These are phyloP conservation scores for Serranus cabrilla DNA, from an alignment of 2,797 vertebrate species.

Conservation along the genomic window DNA sequence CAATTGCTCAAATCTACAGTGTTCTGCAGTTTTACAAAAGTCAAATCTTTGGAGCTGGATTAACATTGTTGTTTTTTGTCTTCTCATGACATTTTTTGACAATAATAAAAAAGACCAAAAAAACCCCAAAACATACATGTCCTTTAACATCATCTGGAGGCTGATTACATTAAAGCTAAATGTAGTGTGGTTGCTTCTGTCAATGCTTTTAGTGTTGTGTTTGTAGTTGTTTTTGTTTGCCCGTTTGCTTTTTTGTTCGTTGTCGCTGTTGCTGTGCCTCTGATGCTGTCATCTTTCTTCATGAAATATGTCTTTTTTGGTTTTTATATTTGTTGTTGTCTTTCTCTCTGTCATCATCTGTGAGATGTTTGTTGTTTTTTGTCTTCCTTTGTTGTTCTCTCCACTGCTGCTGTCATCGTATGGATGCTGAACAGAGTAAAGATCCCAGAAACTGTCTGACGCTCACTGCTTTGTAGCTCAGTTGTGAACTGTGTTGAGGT, in stretches of 20 bases:
- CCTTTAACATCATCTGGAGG: neutral
- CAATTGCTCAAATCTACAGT: neutral
- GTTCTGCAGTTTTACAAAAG: neutral
- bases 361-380: neutral
- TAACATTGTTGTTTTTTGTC: neutral
- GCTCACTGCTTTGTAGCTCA: neutral
- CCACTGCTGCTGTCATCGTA: neutral
- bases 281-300: neutral
- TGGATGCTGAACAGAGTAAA: neutral
- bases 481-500: conserved; percentile 18
- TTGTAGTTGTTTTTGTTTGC: neutral
- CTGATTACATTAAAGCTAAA: neutral
- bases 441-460: neutral
- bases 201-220: neutral
- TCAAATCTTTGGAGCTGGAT: neutral
- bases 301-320: neutral
- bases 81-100: neutral
- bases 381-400: neutral
- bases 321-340: neutral
- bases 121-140: neutral
- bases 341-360: neutral
- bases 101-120: neutral
- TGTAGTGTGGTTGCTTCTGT: neutral
- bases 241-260: neutral
- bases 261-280: neutral